A percentile compares a stretch with the other conserved stretches of the same genome.
These are phyloP conservation scores for Oscheius myriophilus DNA, from an alignment of 2,888 invertebrate species.

Conservation along the genomic window DNA sequence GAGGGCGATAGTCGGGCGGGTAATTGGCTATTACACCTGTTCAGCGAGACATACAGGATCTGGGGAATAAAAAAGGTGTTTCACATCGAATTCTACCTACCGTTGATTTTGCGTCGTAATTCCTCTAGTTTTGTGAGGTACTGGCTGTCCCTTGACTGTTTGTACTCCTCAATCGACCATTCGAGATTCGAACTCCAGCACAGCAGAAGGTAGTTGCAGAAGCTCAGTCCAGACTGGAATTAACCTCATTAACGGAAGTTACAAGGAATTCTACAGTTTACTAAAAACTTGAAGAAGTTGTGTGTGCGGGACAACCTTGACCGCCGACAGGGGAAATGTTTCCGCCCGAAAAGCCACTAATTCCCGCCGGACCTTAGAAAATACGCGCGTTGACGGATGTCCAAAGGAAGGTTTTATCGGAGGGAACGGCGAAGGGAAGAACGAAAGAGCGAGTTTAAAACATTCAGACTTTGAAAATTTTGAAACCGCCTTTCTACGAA, in stretches of 20 bases:
- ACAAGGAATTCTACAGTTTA: too few relatives aligned
- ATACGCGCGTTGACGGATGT: not conserved
- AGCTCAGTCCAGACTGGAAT: conserved; percentile 54
- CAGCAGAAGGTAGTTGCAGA: conserved; percentile 54
- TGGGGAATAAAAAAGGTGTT: not conserved
- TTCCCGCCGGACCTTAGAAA: not conserved
- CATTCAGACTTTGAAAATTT: too few relatives aligned
- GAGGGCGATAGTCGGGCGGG: not conserved
- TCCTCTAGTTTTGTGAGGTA: conserved; percentile 58
- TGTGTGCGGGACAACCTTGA: conserved; percentile 23
- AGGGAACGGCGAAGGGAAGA: not conserved
- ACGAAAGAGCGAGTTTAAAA: too few relatives aligned
- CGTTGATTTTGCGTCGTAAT: conserved; percentile 54
- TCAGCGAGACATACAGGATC: not conserved
- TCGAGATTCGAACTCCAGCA: conserved; percentile 62
- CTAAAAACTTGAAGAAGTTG: not conserved
- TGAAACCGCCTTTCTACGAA: too few relatives aligned
- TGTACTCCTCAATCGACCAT: conserved; percentile 62
- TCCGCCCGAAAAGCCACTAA: not conserved
- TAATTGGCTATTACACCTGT: not conserved
- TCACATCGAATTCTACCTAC: conserved; percentile 26
- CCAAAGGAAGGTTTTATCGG: not conserved
- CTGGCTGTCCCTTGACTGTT: conserved; percentile 52
- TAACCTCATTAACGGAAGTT: not conserved
- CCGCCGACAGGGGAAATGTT: not conserved